Evolutionary conservation across 2,797 vertebrate genomes (phyloP).

Genomic region (Platalea minor): DNA sequence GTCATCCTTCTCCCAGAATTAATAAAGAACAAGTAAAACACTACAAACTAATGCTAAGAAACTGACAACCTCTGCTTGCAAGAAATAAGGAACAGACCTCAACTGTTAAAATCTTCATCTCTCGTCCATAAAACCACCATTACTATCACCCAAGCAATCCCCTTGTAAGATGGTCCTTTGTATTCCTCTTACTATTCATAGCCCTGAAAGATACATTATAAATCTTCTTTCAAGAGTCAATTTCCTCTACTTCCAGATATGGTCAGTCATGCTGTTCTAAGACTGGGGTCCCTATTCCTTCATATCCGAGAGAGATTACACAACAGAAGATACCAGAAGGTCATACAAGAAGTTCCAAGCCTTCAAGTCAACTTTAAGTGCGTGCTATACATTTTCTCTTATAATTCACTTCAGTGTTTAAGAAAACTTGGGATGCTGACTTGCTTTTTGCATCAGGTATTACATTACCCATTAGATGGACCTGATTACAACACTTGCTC

Average conservation of each 20-base stretch:
- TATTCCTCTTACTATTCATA: background rate
- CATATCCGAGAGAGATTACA: rapidly evolving
- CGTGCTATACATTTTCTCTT: background rate
- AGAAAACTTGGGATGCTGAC: background rate
- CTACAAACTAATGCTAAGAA: background rate
- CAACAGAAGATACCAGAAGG: background rate
- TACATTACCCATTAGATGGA: background rate
- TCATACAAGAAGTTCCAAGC: background rate
- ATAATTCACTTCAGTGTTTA: background rate
- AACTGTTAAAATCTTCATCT: background rate
- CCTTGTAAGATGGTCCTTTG: background rate
- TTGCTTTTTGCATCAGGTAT: background rate
- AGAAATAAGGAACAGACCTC: background rate
- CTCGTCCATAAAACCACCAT: background rate
- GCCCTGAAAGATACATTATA: background rate
- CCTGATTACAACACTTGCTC: background rate
- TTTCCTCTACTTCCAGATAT: background rate
- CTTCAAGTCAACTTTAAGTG: background rate
- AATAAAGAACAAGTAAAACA: background rate
- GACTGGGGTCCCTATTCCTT: background rate
- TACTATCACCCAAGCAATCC: background rate
- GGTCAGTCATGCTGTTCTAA: background rate
- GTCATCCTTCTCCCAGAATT: background rate
- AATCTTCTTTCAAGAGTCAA: background rate
- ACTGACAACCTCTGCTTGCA: background rate